Evolutionary conservation across 2,113 vertebrate genomes (phyloP), one percentile per base, ranked within the genome.

Genomic region (Vidua macroura): DNA sequence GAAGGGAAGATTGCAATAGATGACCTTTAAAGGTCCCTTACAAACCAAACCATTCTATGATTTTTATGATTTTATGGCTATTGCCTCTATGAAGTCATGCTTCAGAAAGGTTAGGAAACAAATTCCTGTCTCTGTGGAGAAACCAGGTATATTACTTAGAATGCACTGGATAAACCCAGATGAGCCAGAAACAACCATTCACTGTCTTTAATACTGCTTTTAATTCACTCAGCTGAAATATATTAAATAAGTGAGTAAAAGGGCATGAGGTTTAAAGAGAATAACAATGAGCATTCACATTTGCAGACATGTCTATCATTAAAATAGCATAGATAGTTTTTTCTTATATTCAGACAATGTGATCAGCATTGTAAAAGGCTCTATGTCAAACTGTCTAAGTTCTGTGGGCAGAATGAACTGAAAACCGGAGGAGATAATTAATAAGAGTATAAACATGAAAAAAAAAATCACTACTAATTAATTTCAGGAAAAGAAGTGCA

Each of bases 191-290:
- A 80, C 48, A 93, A 41, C 39, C 13, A 27, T 88, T 93, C 64
- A 33, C 31, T 77, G 13, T 62, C 49, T 87, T 92, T 93, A 74
- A 68, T 72, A 44, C 14, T 77, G 28, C 44, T 90, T 94, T 95
- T 96, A 90, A 88, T 88, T 94, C 55, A 88, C 59, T 83, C 64
- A 49, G n/a, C 4, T 68, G 60, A 88, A 83, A 90, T 86, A 53
- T 60, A 84, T 88, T 88, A 83, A 88, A 93, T 60, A 82, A 19
- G 18, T 18, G n/a, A 83, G 28, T 70, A 88, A 93, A 96, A 95
- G 85, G 68, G 60, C 56, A 86, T 39, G 39, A 88, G 31, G 20
- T 55, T 8, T 67, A 86, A 74, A 80, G 30, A 81, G 76, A 92
- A 88, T 81, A 95, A 75, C 52, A 86, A 92, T 53, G 35, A 96